Conservation (phyloP, 2,113 vertebrate species). For the Corythaeola cristata region DNA sequence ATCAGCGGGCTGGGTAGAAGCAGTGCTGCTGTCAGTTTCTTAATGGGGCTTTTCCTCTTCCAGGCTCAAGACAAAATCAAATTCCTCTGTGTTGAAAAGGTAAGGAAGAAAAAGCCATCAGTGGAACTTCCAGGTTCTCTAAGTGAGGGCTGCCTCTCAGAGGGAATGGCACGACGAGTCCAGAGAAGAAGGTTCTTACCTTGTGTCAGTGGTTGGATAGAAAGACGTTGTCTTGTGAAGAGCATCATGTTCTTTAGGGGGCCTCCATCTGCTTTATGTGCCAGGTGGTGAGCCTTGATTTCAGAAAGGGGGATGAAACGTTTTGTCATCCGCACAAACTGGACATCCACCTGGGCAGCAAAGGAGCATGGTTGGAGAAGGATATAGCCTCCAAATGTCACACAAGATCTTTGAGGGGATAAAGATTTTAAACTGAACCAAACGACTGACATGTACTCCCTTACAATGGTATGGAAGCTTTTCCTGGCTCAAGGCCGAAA, state of each 20-base stretch:
- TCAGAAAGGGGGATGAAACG: conserved; percentile 90
- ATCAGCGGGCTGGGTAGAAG: neutral
- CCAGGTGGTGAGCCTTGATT: conserved; percentile 85
- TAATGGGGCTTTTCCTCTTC: conserved; percentile 82
- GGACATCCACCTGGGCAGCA: conserved; percentile 87
- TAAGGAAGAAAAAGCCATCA: neutral
- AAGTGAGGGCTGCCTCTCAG: neutral
- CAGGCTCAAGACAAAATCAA: conserved; percentile 89
- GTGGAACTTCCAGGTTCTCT: neutral
- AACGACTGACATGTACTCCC: neutral
- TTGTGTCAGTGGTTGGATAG: conserved; percentile 87
- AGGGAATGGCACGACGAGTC: neutral
- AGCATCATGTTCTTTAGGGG: conserved; percentile 85
- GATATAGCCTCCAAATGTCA: neutral
- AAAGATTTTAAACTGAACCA: neutral
- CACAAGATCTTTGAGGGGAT: neutral
- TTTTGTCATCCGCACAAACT: conserved; percentile 88
- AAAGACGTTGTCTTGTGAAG: conserved; percentile 87
- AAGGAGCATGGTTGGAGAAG: neutral
- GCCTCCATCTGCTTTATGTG: conserved; percentile 80
- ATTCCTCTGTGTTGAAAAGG: conserved; percentile 82
- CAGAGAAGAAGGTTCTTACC: conserved; percentile 70
- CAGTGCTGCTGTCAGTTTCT: conserved; percentile 13
- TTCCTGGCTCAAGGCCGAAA: neutral
- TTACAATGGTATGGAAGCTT: neutral